A percentile compares a stretch with the other conserved stretches of the same genome.
phyloP scores from a whole-genome alignment of 1,140 invertebrate species.

The Oscheius sp. region DNA sequence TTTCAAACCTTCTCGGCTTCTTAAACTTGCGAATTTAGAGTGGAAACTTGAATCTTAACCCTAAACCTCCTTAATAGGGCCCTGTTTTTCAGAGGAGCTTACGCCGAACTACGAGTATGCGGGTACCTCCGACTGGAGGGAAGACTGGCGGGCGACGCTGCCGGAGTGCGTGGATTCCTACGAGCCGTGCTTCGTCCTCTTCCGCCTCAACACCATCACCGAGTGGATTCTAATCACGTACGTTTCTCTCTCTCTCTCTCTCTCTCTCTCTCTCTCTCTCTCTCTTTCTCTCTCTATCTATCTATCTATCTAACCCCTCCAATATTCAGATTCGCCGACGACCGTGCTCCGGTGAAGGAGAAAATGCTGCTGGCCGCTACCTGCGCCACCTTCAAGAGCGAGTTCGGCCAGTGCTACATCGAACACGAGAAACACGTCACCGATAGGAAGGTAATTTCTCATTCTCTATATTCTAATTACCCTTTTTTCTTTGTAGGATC shows the following conservation, averaged over 20 bases:
- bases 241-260: slow-evolving; percentile 81
- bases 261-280: slow-evolving; percentile 74
- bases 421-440: slow-evolving; percentile 88
- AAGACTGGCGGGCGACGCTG: slow-evolving; percentile 74
- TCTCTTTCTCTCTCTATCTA: slow-evolving; percentile 57
- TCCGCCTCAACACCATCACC: slow-evolving; percentile 77
- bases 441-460: slow-evolving; percentile 19
- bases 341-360: slow-evolving; percentile 70
- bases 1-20: neutral
- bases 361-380: slow-evolving; percentile 99
- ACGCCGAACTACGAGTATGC: slow-evolving; percentile 70
- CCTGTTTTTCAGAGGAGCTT: slow-evolving; percentile 73
- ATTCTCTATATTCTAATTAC: neutral
- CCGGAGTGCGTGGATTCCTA: slow-evolving; percentile 74
- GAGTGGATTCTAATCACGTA: slow-evolving; percentile 92
- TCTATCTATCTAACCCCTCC: neutral
- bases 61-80: no score
- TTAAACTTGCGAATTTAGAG: neutral
- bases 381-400: slow-evolving; percentile 91
- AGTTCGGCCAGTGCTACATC: slow-evolving; percentile 86
- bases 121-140: slow-evolving; percentile 75
- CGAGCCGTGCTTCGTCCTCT: slow-evolving; percentile 89
- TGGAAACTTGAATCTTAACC: neutral
- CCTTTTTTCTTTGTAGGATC: slow-evolving; percentile 65
- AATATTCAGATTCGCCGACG: slow-evolving; percentile 58